Base-by-base conservation (phyloP, 92 coral and sea anemone species). In the Nematostella vectensis region DNA sequence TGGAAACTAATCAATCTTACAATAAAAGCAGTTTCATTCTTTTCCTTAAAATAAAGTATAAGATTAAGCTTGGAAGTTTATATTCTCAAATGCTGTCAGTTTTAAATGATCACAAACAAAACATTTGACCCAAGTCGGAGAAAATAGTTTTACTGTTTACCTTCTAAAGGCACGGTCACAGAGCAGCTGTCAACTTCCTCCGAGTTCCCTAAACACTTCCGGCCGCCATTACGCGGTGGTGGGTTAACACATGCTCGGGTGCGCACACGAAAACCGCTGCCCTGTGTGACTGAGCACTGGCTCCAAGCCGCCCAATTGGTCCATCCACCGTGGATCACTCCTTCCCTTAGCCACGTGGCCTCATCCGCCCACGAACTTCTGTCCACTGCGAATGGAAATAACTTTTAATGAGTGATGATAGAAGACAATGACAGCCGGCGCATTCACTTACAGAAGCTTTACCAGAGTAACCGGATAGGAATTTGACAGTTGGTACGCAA, bases 311-410 rank as follows among this genome's bases (percentile, higher is more conserved):
- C 77, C 97, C 97, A 89, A 47, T 19, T 47, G 19, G 77, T 79
- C 97, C 97, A 89, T 38, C 73, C 70, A 11, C 97, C 97, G 53
- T 89, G 87, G 30, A 70, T 72, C 13, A 75, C 97, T 18, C 97
- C 97, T 29, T 77, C 57, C n/a, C 6, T n/a, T 48, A 72, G 58
- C 97, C 97, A 89, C 21, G 57, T 38, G 24, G 67, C 61, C 69
- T 49, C 55, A 40, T 55, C 76, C 38, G 73, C 63, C 71, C 79
- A 68, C n/a, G n/a, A n/a, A n/a, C n/a, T n/a, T n/a, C n/a, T n/a
- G n/a, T n/a, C n/a, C n/a, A n/a, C n/a, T n/a, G n/a, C n/a, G n/a
- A n/a, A n/a, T n/a, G 17, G 2, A 37, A n/a, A 8, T n/a, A n/a
- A n/a, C n/a, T 27, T 24, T 24, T 17, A 54, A 25, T n/a, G n/a